Base-by-base conservation (phyloP, 2,113 vertebrate species). In the Ctenomys sociabilis region DNA sequence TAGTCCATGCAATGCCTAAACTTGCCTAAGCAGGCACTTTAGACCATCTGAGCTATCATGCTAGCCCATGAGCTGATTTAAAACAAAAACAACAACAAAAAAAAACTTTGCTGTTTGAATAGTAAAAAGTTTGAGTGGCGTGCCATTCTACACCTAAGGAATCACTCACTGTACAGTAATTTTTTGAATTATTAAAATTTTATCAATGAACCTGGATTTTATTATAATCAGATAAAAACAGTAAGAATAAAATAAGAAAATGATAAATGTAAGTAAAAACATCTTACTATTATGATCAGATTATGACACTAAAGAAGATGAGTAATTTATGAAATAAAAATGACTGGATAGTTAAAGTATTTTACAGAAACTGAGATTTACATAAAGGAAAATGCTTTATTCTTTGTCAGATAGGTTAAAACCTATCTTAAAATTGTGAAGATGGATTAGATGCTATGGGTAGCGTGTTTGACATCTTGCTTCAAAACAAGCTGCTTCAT, bases 101-200 rank as follows among this genome's bases (percentile, higher is more conserved):
- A 10, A 49, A 4, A 45, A 75, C 40, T 75, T 75, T 75, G 72
- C 40, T 43, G 40, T 13, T 75, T 26, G 26, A 43, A 28, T 24
- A 43, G 35, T 70, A 7, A 12, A 43, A 75, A 75, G 40, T 43
- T 75, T 2, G 4, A 75, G 24, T 11, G 40, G 28, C 11, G 10
- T 28, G 11, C 12, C 24, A 28, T 75, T 43, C 11, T 24, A 75
- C 11, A 75, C 4, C 72, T 3, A 4, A 28, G 5, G 24, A 43
- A 72, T 37, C 70, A 72, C 3, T 22, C n/a, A 40, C 8, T 37
- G 70, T 5, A 43, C 22, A 45, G 24, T 28, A 45, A 43, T 91
- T 95, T 10, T 96, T 45, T 88, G 19, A 12, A 49, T 88, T 91
- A 13, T 88, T 54, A 83, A 35, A 87, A 5, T 57, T n/a, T 96